phyloP scores from a whole-genome alignment of 2,888 invertebrate genomes.

The Sinelater perroti region DNA sequence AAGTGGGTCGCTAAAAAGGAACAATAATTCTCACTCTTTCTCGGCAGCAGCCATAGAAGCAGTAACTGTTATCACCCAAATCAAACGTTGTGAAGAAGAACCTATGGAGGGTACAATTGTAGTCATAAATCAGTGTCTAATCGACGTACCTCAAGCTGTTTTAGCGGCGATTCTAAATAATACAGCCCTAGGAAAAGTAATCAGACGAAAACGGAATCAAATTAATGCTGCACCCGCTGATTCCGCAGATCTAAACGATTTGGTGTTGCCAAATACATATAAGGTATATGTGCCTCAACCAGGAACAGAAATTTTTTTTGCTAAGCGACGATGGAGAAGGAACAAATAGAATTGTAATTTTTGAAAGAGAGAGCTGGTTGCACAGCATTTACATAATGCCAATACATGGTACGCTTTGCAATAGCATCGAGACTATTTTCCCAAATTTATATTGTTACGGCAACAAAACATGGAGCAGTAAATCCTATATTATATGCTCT shows the following conservation, averaged over 20 bases:
- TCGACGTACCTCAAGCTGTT: constrained; percentile 6
- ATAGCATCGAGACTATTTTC: too few species aligned
- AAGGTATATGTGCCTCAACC: constrained; percentile 6
- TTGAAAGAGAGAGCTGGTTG: too few species aligned
- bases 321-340: constrained; percentile 1
- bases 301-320: constrained; percentile 5
- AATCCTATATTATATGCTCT: too few species aligned
- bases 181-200: constrained; percentile 1
- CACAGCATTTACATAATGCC: too few species aligned
- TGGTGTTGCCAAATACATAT: constrained; percentile 13
- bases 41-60: constrained; percentile 8
- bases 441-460: too few species aligned
- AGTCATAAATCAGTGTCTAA: constrained; percentile 12
- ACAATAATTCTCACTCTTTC: constrained; percentile 1
- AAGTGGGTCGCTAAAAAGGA: constrained; percentile 16
- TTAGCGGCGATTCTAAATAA: constrained; percentile 5
- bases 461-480: too few species aligned
- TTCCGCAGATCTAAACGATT: not conserved
- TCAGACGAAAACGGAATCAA: not conserved
- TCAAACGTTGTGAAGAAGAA: constrained; percentile 5
- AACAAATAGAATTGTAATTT: too few species aligned
- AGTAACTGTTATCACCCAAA: constrained; percentile 3
- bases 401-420: too few species aligned
- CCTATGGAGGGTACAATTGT: not conserved
- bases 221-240: constrained; percentile 1